Base-by-base conservation (phyloP, 1,140 invertebrate species). In the Contarinia nasturtii region DNA sequence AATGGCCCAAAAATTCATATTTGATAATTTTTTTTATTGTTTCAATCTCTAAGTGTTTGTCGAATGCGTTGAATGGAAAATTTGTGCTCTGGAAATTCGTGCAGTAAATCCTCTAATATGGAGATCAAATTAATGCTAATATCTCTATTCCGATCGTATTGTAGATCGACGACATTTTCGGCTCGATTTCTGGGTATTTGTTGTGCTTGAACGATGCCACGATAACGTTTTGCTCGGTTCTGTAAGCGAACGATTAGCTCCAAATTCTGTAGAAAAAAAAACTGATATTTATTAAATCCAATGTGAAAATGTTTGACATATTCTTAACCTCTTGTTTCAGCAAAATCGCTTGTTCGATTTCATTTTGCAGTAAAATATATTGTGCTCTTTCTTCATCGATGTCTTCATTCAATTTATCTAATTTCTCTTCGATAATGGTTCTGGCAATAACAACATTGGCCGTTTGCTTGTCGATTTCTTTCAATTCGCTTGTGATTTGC, bases 191-290 rank as follows among this genome's bases (percentile, higher is more conserved):
- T 53, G 45, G 67, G 57, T 51, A 66, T 67, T 33, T 74, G 70
- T 36, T 57, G 52, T 2, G 66, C 57, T 17, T 53, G 64, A 51
- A 66, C 66, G 0, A 79, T 53, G 19, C 73, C 69, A 18, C 67
- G 58, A 42, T 76, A 69, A 17, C 72, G 59, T 48, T 68, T 68
- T 0, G 68, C 63, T 53, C 73, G 73, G 33, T 67, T 67, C 53
- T 80, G 77, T 50, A 71, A 70, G n/a, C 71, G 63, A 7, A 78
- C 58, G 12, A 78, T 58, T 41, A 69, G 56, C 53, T 79, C 75
- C 11, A 79, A 64, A 52, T 75, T 77, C 62, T 74, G 53, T 46
- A 27, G 7, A 33, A 57, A 52, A n/a, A n/a, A n/a, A n/a, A n/a
- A n/a, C n/a, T n/a, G n/a, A n/a, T n/a, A n/a, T n/a, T n/a, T n/a